These are phyloP conservation scores for Corbicula japonica DNA, from an alignment of 2,888 invertebrate species.

Conservation along the genomic window DNA sequence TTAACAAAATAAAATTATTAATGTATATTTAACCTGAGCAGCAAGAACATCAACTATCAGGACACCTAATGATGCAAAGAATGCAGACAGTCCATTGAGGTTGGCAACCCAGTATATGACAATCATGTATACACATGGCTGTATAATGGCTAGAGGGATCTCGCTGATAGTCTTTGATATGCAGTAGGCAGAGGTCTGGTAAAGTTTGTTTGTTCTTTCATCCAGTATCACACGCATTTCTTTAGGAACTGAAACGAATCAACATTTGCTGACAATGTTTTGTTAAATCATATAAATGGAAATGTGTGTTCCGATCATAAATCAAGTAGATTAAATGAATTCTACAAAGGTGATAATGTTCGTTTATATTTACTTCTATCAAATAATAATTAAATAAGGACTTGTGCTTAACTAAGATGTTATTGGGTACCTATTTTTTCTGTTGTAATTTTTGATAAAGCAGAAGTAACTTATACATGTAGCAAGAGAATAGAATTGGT, in stretches of 20 bases:
- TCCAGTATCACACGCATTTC: slow-evolving; percentile 63
- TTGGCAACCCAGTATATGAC: slow-evolving; percentile 74
- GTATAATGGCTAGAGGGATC: slow-evolving; percentile 65
- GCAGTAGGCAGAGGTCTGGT: slow-evolving; percentile 62
- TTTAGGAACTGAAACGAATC: slow-evolving; percentile 67
- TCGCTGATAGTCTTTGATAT: slow-evolving; percentile 70
- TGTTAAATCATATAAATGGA: too few relatives aligned
- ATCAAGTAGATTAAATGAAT: too few relatives aligned
- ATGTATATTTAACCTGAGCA: slow-evolving; percentile 62
- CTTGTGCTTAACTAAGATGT: too few relatives aligned
- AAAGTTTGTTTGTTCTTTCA: slow-evolving; percentile 60
- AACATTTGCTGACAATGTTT: too few relatives aligned
- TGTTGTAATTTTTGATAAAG: too few relatives aligned
- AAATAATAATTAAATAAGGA: too few relatives aligned
- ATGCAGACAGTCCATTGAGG: slow-evolving; percentile 56
- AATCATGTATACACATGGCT: slow-evolving; percentile 61
- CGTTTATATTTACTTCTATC: too few relatives aligned
- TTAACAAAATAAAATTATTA: slow-evolving; percentile 24
- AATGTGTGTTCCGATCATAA: too few relatives aligned
- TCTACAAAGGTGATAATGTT: too few relatives aligned
- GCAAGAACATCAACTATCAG: slow-evolving; percentile 65
- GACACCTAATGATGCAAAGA: slow-evolving; percentile 57
- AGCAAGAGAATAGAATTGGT: too few relatives aligned
- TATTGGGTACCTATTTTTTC: too few relatives aligned
- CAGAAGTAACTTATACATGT: too few relatives aligned